Conservation (phyloP, 2,888 invertebrate species). For the Amiota communis region DNA sequence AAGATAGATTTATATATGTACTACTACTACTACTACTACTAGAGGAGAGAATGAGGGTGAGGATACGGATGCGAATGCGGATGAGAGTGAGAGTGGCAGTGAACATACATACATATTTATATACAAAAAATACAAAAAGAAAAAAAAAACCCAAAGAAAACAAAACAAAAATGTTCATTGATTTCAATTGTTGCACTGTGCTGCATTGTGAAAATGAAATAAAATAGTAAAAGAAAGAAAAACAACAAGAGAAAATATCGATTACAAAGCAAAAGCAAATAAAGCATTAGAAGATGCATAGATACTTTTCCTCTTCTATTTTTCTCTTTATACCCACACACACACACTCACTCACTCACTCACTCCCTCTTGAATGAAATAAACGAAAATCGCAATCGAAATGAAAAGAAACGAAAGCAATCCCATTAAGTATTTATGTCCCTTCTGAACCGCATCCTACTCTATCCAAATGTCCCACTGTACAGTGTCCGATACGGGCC, state of each 20-base stretch:
- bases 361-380: not conserved
- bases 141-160: conserved; percentile 22
- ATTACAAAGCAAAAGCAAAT: conserved; percentile 19
- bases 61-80: not conserved
- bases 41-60: not conserved
- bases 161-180: conserved; percentile 48
- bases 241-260: conserved; percentile 19
- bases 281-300: not conserved
- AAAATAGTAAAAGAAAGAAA: conserved; percentile 2
- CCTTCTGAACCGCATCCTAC: too few species aligned
- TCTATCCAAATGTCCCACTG: too few species aligned
- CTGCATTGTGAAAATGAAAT: not conserved
- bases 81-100: not conserved
- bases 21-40: too few species aligned
- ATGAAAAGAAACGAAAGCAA: conserved; percentile 14
- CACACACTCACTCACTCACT: not conserved
- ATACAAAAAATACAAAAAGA: not conserved
- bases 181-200: conserved; percentile 59
- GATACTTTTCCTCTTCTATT: not conserved
- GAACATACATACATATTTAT: too few species aligned
- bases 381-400: not conserved
- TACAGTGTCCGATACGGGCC: too few species aligned
- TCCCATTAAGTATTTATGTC: conserved; percentile 40
- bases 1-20: not conserved
- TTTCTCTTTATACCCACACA: not conserved